A percentile compares a stretch with the other conserved stretches of the same genome.
These are phyloP conservation scores for Morpho achilles DNA, from an alignment of 2,888 invertebrate genomes.

Conservation along the genomic window DNA sequence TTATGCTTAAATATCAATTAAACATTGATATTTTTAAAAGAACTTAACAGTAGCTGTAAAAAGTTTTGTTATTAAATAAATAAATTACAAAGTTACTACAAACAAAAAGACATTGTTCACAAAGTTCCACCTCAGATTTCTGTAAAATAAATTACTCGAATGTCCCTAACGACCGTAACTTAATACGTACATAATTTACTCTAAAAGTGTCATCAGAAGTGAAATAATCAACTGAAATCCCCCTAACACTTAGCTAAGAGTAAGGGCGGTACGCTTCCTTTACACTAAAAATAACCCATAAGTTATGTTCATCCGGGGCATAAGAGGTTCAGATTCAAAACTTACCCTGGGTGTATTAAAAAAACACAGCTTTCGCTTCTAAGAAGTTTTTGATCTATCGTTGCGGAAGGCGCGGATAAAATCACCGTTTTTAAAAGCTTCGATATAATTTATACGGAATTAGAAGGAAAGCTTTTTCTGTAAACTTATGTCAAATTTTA, in stretches of 20 bases:
- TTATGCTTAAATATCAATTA: too few species aligned
- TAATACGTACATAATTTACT: slow-evolving; percentile 15
- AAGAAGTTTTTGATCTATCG: slow-evolving; percentile 18
- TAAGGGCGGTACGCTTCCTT: slow-evolving; percentile 3
- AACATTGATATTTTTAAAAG: too few species aligned
- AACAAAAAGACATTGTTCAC: slow-evolving; percentile 9
- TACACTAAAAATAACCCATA: slow-evolving; percentile 17
- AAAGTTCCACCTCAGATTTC: slow-evolving; percentile 6
- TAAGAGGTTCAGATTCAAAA: slow-evolving; percentile 14
- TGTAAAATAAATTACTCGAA: slow-evolving; percentile 13
- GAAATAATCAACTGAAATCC: slow-evolving; percentile 16
- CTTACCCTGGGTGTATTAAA: slow-evolving; percentile 16
- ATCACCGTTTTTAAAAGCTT: not conserved
- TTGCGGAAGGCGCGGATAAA: slow-evolving; percentile 12
- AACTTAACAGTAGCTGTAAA: not conserved
- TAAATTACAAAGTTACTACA: slow-evolving; percentile 7
- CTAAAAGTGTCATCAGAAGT: slow-evolving; percentile 18
- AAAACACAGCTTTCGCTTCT: slow-evolving; percentile 10
- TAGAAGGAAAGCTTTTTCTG: not conserved
- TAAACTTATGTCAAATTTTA: too few species aligned
- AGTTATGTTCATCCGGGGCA: slow-evolving; percentile 25
- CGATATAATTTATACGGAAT: not conserved
- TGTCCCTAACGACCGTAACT: slow-evolving; percentile 14
- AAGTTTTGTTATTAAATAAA: slow-evolving; percentile 3
- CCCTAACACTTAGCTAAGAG: slow-evolving; percentile 10